Percentiles rank a stretch among this genome's conserved stretches.
These are phyloP conservation scores for Acipenser transmontanus DNA, from an alignment of 2,797 vertebrate species.

Conservation along the genomic window DNA sequence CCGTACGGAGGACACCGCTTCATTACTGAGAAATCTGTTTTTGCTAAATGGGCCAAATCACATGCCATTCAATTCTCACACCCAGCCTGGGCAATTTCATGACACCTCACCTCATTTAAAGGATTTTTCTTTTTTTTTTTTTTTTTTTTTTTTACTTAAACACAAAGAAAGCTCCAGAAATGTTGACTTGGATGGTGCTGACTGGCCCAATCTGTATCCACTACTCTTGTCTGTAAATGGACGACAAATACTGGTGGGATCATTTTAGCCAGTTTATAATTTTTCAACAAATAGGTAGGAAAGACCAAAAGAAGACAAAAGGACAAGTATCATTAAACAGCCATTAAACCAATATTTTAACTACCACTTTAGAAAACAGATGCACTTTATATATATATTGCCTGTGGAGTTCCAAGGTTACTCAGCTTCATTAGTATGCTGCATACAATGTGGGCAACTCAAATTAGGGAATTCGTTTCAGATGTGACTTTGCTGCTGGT, in stretches of 20 bases:
- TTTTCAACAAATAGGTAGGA: neutral
- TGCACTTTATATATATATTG: neutral
- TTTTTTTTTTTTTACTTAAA: neutral
- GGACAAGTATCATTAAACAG: neutral
- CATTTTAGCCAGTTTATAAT: too few relatives aligned
- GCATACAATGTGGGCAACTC: conserved; percentile 1
- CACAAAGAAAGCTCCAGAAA: neutral
- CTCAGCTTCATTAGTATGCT: too few relatives aligned
- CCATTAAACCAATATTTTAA: neutral
- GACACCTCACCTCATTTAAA: conserved; percentile 40
- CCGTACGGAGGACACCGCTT: conserved; percentile 92
- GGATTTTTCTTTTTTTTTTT: neutral
- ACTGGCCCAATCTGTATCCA: neutral
- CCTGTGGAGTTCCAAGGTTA: conserved; percentile 3
- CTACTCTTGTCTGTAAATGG: neutral
- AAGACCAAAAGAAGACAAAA: neutral
- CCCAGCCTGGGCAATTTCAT: conserved; percentile 83
- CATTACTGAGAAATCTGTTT: conserved; percentile 94
- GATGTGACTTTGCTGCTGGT: conserved; percentile 8
- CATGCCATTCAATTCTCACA: conserved; percentile 89
- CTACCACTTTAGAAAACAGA: neutral
- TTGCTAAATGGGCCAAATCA: conserved; percentile 88
- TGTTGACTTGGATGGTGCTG: neutral
- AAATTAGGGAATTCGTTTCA: neutral
- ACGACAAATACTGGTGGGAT: too few relatives aligned